phyloP scores from a whole-genome alignment of 2,113 vertebrate genomes.

The Mirza zaza region DNA sequence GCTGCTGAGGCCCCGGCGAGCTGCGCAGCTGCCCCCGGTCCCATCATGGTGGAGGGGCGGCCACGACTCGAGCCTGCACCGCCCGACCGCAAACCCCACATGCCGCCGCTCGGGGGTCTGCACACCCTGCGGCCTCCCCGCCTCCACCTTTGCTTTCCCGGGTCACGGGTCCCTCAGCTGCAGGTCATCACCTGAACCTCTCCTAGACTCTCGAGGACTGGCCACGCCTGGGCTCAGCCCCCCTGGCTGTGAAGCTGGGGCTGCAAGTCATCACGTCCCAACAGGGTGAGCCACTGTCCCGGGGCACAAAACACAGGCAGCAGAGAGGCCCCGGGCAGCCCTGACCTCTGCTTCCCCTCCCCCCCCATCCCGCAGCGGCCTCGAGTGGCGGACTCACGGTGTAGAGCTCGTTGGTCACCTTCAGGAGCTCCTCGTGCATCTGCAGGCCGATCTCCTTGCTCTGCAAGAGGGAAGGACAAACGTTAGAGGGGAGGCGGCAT shows the following conservation, averaged over 20 bases:
- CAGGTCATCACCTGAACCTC: neutral
- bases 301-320: neutral
- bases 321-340: neutral
- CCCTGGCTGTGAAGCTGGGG: neutral
- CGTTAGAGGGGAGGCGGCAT: neutral
- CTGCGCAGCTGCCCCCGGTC: neutral
- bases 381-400: conserved; percentile 90
- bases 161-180: neutral
- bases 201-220: neutral
- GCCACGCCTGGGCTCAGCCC: neutral
- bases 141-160: neutral
- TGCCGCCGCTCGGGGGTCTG: neutral
- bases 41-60: neutral
- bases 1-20: neutral
- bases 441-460: conserved; percentile 97
- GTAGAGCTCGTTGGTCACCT: conserved; percentile 98
- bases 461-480: conserved; percentile 82
- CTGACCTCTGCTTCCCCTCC: neutral
- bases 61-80: neutral
- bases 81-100: neutral
- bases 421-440: conserved; percentile 96
- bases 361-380: neutral
- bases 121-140: neutral
- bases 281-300: neutral
- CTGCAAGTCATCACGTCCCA: neutral